Conservation (phyloP, 2,888 invertebrate species). For the Patella ulyssiponensis region DNA sequence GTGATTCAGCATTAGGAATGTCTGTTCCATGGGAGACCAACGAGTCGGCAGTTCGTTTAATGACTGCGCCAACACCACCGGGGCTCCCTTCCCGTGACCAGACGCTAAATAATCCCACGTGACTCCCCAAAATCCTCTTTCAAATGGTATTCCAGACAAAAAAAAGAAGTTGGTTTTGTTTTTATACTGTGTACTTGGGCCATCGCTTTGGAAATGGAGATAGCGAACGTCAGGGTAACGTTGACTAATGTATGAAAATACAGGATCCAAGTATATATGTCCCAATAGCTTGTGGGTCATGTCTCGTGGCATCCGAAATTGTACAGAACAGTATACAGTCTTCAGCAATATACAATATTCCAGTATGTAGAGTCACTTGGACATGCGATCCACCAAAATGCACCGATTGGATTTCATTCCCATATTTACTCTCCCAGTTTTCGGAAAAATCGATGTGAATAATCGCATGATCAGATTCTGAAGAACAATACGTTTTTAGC, state of each 20-base stretch:
- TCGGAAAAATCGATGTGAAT: conserved; percentile 68
- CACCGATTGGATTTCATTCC: conserved; percentile 66
- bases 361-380: conserved; percentile 63
- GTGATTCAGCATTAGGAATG: conserved; percentile 18
- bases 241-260: conserved; percentile 31
- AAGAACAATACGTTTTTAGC: conserved; percentile 39
- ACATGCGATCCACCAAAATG: conserved; percentile 58
- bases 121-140: conserved; percentile 47
- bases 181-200: conserved; percentile 67
- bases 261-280: conserved; percentile 67
- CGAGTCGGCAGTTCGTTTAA: conserved; percentile 58
- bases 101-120: conserved; percentile 67
- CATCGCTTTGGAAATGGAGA: conserved; percentile 61
- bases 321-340: conserved; percentile 47
- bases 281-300: conserved; percentile 69
- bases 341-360: conserved; percentile 57
- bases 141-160: conserved; percentile 30
- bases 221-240: conserved; percentile 14
- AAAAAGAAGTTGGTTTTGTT: conserved; percentile 68
- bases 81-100: conserved; percentile 65
- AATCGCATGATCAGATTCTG: conserved; percentile 37
- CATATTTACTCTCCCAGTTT: conserved; percentile 66
- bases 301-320: conserved; percentile 58
- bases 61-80: conserved; percentile 61
- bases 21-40: conserved; percentile 34